Base-by-base conservation (phyloP, 2,797 vertebrate species). In the Sparus aurata region DNA sequence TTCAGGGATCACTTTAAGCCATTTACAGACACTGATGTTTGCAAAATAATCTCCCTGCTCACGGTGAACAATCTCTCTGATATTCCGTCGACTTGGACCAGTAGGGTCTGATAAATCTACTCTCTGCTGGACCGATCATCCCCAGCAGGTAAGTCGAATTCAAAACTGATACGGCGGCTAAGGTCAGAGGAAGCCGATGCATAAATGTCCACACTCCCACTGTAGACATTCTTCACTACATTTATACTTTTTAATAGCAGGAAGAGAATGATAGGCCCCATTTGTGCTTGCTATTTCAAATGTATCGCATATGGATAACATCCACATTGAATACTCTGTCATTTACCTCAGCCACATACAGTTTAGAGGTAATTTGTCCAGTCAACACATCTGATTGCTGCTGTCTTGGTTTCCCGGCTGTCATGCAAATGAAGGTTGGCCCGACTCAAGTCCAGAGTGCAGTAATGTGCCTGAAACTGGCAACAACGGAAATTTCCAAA, bases 1-100 rank as follows among this genome's bases (percentile, higher is more conserved):
- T 50, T 60, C 68, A 73, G 7, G 45, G 59, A 69, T 63, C 57
- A 62, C 55, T 73, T 71, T 65, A 55, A 34, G 5, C 57, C 22
- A 1, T 63, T 72, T 50, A 12, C 5, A 3, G 22, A 69, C 61
- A n/a, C 5, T 6, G 54, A 60, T 69, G 27, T 70, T 68, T 70
- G 62, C 34, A 34, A 34, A 34, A 34, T 34, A 34, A 34, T 34
- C 30, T 34, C 30, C 30, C 30, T 7, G 6, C 5, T 34, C 30
- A 30, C 30, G 7, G 30, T 7, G 30, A 34, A 34, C 4, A 7
- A 12, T 58, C 61, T 72, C 22, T 61, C 17, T 46, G 59, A 54
- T 43, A 10, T 73, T 59, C 43, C 30, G 22, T 53, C 53, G 58
- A 12, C 52, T 50, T 25, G 34, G 30, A 69, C 65, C 73, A 22